Evolutionary conservation across 2,888 invertebrate species (phyloP).

Genomic region (Acanthosepion pharaonis): DNA sequence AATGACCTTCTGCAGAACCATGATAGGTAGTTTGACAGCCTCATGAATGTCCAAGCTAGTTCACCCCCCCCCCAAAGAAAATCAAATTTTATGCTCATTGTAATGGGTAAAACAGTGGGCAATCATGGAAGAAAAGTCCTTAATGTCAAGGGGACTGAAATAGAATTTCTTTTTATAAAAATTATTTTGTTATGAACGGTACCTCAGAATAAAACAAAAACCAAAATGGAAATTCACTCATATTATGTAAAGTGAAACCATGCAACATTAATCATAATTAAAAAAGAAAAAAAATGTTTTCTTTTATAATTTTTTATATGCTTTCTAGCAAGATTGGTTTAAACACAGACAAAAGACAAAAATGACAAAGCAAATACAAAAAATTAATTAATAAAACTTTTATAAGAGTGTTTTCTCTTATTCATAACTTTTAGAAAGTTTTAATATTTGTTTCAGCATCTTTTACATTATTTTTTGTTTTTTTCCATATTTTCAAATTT

Average conservation of each 20-base stretch:
- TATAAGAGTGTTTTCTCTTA: not conserved
- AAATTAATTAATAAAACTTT: not conserved
- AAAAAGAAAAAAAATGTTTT: no score
- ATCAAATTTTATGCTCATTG: not conserved
- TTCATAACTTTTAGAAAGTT: not conserved
- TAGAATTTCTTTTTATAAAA: not conserved
- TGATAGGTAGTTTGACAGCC: no score
- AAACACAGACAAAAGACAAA: not conserved
- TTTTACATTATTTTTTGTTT: not conserved
- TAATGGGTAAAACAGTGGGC: not conserved
- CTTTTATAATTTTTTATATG: no score
- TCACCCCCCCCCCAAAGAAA: no score
- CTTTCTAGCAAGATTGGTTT: not conserved
- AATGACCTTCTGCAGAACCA: no score
- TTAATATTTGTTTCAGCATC: not conserved
- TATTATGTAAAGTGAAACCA: not conserved
- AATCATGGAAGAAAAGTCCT: not conserved
- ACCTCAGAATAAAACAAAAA: not conserved
- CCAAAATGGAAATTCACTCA: not conserved
- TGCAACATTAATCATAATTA: no score
- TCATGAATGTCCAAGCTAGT: no score
- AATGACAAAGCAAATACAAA: no score
- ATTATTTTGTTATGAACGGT: no score
- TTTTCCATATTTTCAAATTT: not conserved
- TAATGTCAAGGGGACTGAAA: not conserved